A percentile compares a stretch with the other conserved stretches of the same genome.
These are phyloP conservation scores for Amblyraja radiata DNA, from an alignment of 2,797 vertebrate species.

Conservation along the genomic window DNA sequence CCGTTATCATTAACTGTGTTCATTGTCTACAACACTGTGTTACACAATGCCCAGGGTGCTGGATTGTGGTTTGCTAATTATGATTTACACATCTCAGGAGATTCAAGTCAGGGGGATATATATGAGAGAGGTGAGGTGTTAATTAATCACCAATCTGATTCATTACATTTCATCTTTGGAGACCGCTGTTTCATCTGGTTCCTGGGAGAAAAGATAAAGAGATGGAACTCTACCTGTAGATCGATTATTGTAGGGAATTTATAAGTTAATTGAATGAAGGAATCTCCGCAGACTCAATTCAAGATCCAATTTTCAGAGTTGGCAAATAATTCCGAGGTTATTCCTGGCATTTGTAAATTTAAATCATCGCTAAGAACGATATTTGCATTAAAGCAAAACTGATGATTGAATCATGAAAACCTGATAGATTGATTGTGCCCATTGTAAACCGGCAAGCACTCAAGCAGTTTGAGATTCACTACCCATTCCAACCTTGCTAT, in stretches of 20 bases:
- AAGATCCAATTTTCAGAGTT: background rate
- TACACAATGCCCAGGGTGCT: background rate
- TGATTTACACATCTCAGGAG: background rate
- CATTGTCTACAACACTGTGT: background rate
- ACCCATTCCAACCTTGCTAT: background rate
- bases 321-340: conserved; percentile 19
- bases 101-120: background rate
- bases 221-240: background rate
- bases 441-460: background rate
- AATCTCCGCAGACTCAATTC: background rate
- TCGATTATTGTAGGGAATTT: conserved; percentile 6
- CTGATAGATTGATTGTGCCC: background rate
- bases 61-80: background rate
- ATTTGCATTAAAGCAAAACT: background rate
- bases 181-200: conserved; percentile 12
- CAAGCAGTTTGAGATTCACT: background rate
- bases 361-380: background rate
- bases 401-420: background rate
- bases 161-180: conserved; percentile 30
- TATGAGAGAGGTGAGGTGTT: background rate
- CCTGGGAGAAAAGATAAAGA: conserved; percentile 17
- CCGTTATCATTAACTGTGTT: background rate
- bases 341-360: conserved; percentile 1
- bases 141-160: conserved; percentile 24
- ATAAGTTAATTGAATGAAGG: conserved; percentile 31